Evolutionary conservation across 2,113 vertebrate genomes (phyloP), one percentile per base, ranked within the genome.

Genomic region (Scomber japonicus): DNA sequence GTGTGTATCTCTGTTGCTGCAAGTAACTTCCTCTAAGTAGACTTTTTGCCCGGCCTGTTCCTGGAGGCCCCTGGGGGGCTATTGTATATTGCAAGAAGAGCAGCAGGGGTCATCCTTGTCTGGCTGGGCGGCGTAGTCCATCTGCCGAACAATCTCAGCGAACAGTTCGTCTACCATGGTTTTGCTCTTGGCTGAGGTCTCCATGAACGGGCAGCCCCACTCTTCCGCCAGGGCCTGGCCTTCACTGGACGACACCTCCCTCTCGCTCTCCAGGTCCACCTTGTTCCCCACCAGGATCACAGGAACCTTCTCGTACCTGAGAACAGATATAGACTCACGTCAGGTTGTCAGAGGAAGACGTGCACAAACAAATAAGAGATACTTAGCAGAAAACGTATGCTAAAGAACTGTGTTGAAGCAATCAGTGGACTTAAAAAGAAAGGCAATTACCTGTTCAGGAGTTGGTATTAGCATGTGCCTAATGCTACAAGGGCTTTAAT

Each of bases 101-200:
- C 98, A 99, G 95, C 98, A 99, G 10, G 97, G 98, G 89, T 98
- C 97, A 44, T 99, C 98, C 93, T 99, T 99, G 95, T 99, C 98
- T 0, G 98, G 97, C 95, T 99, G 98, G 27, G 98, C 96, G 17
- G 97, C 97, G 81, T 97, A 99, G 97, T 99, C 99, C 98, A 99
- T 99, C 93, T 99, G 98, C 93, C 98, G 96, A 88, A 99, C 98
- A 13, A 99, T 99, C 92, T 99, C 98, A 0, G 98, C 98, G 84
- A 99, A 99, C 88, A 99, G 97, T 94, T 99, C 98, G 81, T 99
- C 98, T 94, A 99, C 98, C 98, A 99, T 99, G 74, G 97, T 99
- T 96, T 99, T 99, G 93, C 98, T 99, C 94, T 99, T 99, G 88
- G 98, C 98, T 2, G 98, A 99, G 10, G 98, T 99, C 94, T 99